Percentiles rank a stretch among this genome's conserved stretches.
Evolutionary conservation across 1,140 invertebrate genomes (phyloP).

Genomic region (Lineus longissimus): DNA sequence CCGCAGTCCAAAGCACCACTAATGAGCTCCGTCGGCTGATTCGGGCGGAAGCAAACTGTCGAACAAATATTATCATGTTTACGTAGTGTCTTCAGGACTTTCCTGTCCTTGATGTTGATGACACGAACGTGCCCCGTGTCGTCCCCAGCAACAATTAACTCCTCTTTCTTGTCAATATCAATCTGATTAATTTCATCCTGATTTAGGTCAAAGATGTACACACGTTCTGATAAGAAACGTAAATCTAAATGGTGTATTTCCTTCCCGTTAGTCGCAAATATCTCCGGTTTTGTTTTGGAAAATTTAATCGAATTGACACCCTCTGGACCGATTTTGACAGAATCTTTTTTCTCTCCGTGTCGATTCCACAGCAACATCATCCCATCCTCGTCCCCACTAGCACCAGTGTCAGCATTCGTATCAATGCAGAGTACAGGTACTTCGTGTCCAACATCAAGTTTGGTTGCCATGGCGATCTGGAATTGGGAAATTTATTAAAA

Average conservation of each 20-base stretch:
- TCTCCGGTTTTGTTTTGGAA: not conserved
- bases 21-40: conserved; percentile 38
- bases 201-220: conserved; percentile 28
- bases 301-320: not conserved
- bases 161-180: conserved; percentile 29
- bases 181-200: conserved; percentile 47
- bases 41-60: conserved; percentile 35
- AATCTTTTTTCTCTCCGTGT: not conserved
- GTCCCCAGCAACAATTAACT: conserved; percentile 43
- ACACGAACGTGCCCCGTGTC: conserved; percentile 45
- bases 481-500: too few relatives aligned
- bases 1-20: conserved; percentile 43
- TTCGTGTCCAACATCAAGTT: conserved; percentile 2
- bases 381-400: not conserved
- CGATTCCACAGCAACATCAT: not conserved
- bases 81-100: conserved; percentile 41
- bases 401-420: not conserved
- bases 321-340: not conserved
- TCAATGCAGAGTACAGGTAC: not conserved
- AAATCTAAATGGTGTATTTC: not conserved
- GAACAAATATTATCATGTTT: conserved; percentile 50
- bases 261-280: not conserved
- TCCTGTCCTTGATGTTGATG: conserved; percentile 34
- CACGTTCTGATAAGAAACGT: not conserved
- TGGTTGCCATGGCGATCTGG: not conserved